phyloP scores from a whole-genome alignment of 2,888 invertebrate genomes.

The Adela reaumurella region DNA sequence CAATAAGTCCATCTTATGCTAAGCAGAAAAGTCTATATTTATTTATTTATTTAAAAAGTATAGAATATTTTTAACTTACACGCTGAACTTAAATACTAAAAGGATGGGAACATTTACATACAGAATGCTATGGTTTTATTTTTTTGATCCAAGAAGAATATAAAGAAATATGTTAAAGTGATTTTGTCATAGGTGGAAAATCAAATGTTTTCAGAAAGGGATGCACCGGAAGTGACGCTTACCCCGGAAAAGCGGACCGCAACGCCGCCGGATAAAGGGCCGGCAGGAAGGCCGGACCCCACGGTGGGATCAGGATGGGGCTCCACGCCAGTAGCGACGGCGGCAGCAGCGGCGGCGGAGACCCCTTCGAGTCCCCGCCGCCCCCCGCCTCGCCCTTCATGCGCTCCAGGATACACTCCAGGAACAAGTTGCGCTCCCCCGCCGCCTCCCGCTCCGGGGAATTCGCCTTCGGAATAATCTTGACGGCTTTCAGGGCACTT shows the following conservation, averaged over 20 bases:
- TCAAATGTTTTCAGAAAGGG: no score
- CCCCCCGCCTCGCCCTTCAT: conserved; percentile 48
- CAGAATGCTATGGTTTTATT: no score
- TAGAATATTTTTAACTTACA: no score
- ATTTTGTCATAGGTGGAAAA: no score
- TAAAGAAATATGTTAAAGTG: no score
- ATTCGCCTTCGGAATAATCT: conserved; percentile 49
- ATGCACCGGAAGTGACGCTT: conserved; percentile 26
- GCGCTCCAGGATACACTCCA: conserved; percentile 14
- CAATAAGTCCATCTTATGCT: no score
- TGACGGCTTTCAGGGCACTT: conserved; percentile 33
- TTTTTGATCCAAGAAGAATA: no score
- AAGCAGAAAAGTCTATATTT: no score
- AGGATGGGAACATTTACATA: no score
- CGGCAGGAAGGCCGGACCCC: conserved; percentile 70
- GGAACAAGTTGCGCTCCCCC: conserved; percentile 1
- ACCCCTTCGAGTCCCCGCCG: conserved; percentile 27
- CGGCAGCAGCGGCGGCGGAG: conserved; percentile 46
- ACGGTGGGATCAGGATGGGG: conserved; percentile 69
- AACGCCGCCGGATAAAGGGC: conserved; percentile 70
- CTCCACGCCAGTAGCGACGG: conserved; percentile 73
- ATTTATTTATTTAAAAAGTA: no score
- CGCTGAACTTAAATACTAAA: no score
- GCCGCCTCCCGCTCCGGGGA: conserved; percentile 44
- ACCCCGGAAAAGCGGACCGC: conserved; percentile 71